phyloP scores from a whole-genome alignment of 2,888 invertebrate species.

The Lomographa bimaculata region DNA sequence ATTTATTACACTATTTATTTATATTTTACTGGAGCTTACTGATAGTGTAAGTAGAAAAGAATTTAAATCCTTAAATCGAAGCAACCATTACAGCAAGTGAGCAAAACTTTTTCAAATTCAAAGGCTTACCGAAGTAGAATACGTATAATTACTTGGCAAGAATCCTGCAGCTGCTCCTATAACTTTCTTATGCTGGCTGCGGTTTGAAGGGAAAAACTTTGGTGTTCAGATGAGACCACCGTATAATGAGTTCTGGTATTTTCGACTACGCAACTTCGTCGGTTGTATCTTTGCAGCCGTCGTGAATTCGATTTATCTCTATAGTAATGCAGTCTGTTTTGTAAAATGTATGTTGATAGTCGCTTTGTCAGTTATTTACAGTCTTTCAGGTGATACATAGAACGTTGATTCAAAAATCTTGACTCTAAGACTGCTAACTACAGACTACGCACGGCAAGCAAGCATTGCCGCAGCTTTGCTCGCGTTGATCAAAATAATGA shows the following conservation, averaged over 20 bases:
- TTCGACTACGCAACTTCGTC: slow-evolving; percentile 37
- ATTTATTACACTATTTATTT: no score
- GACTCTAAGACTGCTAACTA: no score
- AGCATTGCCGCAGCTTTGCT: no score
- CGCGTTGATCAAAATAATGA: no score
- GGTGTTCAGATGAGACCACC: slow-evolving; percentile 52
- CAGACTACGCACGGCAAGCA: no score
- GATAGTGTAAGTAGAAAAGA: no score
- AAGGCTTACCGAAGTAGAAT: slow-evolving; percentile 46
- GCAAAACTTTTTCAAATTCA: slow-evolving; percentile 32
- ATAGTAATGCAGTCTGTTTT: no score
- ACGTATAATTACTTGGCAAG: slow-evolving; percentile 75
- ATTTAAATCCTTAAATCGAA: slow-evolving; percentile 6
- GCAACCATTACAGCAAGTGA: slow-evolving; percentile 14
- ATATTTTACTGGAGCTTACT: no score
- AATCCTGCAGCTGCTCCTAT: slow-evolving; percentile 58
- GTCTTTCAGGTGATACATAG: no score
- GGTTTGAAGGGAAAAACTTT: slow-evolving; percentile 60
- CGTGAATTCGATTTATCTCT: slow-evolving; percentile 4
- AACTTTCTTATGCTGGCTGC: slow-evolving; percentile 60
- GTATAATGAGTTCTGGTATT: slow-evolving; percentile 57
- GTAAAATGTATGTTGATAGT: no score
- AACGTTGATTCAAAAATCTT: no score
- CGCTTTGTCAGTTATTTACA: no score
- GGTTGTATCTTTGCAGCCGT: slow-evolving; percentile 31